These are phyloP conservation scores for Calliphora vicina DNA, from an alignment of 1,140 invertebrate genomes.

Conservation along the genomic window DNA sequence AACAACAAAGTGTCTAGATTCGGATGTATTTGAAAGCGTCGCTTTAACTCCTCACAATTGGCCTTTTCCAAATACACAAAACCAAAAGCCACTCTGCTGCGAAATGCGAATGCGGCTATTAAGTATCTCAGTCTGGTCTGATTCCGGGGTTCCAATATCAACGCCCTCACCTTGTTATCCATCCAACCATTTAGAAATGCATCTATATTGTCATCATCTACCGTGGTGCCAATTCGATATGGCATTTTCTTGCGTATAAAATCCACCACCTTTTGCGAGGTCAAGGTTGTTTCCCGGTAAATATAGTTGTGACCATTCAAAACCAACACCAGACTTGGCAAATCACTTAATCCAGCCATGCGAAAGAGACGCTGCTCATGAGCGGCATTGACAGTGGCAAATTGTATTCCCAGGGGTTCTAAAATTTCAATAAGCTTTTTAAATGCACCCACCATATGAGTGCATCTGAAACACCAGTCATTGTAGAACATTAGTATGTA, in stretches of 20 bases:
- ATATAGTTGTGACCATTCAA: slow-evolving; percentile 81
- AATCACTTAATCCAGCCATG: slow-evolving; percentile 77
- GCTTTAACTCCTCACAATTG: slow-evolving; percentile 70
- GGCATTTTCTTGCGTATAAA: slow-evolving; percentile 87
- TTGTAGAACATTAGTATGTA: slow-evolving; percentile 89
- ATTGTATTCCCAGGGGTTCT: slow-evolving; percentile 70
- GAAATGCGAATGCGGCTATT: slow-evolving; percentile 85
- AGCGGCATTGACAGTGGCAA: slow-evolving; percentile 83
- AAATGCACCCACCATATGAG: slow-evolving; percentile 83
- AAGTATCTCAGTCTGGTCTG: slow-evolving; percentile 84
- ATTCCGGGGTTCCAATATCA: slow-evolving; percentile 85
- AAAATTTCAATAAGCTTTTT: slow-evolving; percentile 83
- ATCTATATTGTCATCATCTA: slow-evolving; percentile 79
- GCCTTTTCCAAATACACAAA: slow-evolving; percentile 70
- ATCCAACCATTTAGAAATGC: slow-evolving; percentile 86
- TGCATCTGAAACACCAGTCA: slow-evolving; percentile 92
- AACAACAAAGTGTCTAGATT: slow-evolving; percentile 86
- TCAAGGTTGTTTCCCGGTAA: slow-evolving; percentile 80
- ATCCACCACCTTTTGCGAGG: slow-evolving; percentile 76
- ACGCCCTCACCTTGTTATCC: slow-evolving; percentile 88
- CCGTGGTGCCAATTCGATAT: slow-evolving; percentile 75
- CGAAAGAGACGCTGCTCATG: slow-evolving; percentile 78
- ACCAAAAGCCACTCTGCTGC: slow-evolving; percentile 87
- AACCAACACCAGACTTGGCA: slow-evolving; percentile 84
- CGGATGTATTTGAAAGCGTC: slow-evolving; percentile 76